phyloP scores from a whole-genome alignment of 1,140 invertebrate species.

The Mactra quadrangularis region DNA sequence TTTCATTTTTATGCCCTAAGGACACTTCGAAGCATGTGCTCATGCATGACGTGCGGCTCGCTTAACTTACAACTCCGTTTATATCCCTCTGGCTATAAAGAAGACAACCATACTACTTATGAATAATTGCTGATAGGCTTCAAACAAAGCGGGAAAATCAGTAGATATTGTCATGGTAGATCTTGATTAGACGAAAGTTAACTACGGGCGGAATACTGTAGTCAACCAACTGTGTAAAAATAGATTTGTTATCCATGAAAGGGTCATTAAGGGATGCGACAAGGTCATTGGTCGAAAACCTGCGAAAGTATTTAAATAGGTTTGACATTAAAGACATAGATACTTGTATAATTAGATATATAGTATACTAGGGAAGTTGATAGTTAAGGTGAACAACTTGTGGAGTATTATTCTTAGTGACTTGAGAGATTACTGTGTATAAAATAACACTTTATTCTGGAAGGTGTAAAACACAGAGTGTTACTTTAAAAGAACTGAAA shows the following conservation, averaged over 20 bases:
- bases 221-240: constrained; percentile 56
- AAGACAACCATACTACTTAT: neutral
- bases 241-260: constrained; percentile 46
- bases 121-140: constrained; percentile 3
- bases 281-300: too few relatives aligned
- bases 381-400: too few relatives aligned
- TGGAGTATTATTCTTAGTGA: too few relatives aligned
- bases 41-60: constrained; percentile 6
- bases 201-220: constrained; percentile 16
- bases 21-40: neutral
- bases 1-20: too few relatives aligned
- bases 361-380: too few relatives aligned
- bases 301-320: too few relatives aligned
- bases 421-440: too few relatives aligned
- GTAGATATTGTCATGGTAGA: constrained; percentile 44
- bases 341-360: too few relatives aligned
- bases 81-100: constrained; percentile 2
- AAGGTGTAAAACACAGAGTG: constrained; percentile 5
- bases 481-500: too few relatives aligned
- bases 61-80: constrained; percentile 11
- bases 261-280: neutral
- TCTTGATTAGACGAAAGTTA: neutral
- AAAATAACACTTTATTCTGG: constrained; percentile 27
- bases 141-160: constrained; percentile 42
- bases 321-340: too few relatives aligned